A percentile compares a stretch with the other conserved stretches of the same genome.
phyloP scores from a whole-genome alignment of 2,113 vertebrate species.

The rabbit (Oryctolagus cuniculus) region mOryCun1.1 NC_091441.1:118886001-118886500 shows the following conservation, averaged over 20 bases:
- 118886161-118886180: not conserved
- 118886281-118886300: too few species aligned
- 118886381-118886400: not conserved
- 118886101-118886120: not conserved
- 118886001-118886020: not conserved
- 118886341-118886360: not conserved
- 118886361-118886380: not conserved
- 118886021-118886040: not conserved
- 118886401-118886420: not conserved
- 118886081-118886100: constrained; percentile 36
- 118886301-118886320: too few species aligned
- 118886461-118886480: not conserved
- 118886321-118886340: not conserved
- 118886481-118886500: not conserved
- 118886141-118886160: not conserved
- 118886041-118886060: not conserved
- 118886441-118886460: not conserved
- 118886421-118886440: not conserved
- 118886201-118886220: not conserved
- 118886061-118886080: not conserved
- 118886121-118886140: not conserved
- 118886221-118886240: too few species aligned
- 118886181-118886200: not conserved
- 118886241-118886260: too few species aligned
- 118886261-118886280: too few species aligned